Evolutionary conservation across 1,140 invertebrate species (phyloP).

Genomic region (Sinella curviseta): DNA sequence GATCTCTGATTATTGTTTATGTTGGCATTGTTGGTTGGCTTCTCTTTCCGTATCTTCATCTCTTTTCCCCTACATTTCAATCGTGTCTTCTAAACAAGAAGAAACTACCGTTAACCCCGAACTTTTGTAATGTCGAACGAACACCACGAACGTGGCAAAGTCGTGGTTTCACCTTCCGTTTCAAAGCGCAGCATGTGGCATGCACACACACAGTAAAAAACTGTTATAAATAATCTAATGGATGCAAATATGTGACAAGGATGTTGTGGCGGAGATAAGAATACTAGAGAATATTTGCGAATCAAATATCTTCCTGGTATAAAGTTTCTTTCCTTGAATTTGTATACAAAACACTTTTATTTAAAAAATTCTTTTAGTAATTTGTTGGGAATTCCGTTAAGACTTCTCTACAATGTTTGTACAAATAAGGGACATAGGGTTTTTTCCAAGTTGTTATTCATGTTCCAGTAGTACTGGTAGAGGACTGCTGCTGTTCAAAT

Average conservation of each 20-base stretch:
- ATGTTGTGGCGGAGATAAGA: no score
- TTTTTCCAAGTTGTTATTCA: no score
- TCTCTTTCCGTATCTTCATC: not conserved
- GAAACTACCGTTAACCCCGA: conserved; percentile 10
- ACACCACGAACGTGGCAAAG: not conserved
- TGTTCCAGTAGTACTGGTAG: no score
- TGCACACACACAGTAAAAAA: not conserved
- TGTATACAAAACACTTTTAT: no score
- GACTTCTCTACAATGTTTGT: no score
- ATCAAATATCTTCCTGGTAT: no score
- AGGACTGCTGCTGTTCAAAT: no score
- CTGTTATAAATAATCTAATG: not conserved
- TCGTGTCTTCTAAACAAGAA: not conserved
- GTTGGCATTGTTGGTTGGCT: conserved; percentile 10
- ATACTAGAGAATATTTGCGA: no score
- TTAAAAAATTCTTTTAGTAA: no score
- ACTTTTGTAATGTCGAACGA: not conserved
- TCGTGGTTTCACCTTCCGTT: conserved; percentile 25
- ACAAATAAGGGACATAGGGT: no score
- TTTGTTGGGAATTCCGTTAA: no score
- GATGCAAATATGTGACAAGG: conserved; percentile 12
- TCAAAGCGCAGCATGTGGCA: conserved; percentile 18
- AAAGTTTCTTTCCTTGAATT: no score
- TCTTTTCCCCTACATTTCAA: not conserved
- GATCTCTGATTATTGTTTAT: conserved; percentile 2